A percentile compares a stretch with the other conserved stretches of the same genome.
Conservation (phyloP, 2,797 vertebrate genomes). For the Alca torda region DNA sequence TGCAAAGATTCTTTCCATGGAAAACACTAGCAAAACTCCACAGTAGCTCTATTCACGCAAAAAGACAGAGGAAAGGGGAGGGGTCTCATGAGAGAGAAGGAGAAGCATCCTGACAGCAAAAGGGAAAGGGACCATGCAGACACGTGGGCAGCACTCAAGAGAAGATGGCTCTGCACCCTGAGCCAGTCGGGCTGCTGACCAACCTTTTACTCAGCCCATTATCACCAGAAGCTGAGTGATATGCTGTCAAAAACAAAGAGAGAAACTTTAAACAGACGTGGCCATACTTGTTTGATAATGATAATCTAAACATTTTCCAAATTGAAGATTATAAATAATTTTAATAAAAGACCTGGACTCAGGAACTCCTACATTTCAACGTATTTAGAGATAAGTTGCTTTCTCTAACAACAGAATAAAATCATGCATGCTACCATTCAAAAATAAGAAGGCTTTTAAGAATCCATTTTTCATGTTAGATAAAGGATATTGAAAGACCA, state of each 20-base stretch:
- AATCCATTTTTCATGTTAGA: conserved; percentile 1
- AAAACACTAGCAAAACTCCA: background rate
- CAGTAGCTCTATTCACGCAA: background rate
- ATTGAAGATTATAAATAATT: background rate
- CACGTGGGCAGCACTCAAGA: background rate
- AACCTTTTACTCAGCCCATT: background rate
- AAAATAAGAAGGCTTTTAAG: background rate
- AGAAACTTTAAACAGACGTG: background rate
- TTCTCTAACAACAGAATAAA: background rate
- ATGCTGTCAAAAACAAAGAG: background rate
- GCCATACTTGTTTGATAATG: background rate
- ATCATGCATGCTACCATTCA: background rate
- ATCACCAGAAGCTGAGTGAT: background rate
- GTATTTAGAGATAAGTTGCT: background rate
- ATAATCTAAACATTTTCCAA: background rate
- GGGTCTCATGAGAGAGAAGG: background rate
- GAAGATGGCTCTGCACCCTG: background rate
- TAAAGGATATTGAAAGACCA: conserved; percentile 31
- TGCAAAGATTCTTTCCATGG: background rate
- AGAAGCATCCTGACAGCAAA: background rate
- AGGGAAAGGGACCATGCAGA: background rate
- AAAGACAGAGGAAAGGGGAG: background rate
- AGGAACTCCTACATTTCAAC: background rate
- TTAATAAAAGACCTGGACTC: background rate
- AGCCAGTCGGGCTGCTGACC: background rate